Evolutionary conservation across 2,797 vertebrate species (phyloP), one percentile per base, ranked within the genome.

Genomic region (Halcyon leucocephala): DNA sequence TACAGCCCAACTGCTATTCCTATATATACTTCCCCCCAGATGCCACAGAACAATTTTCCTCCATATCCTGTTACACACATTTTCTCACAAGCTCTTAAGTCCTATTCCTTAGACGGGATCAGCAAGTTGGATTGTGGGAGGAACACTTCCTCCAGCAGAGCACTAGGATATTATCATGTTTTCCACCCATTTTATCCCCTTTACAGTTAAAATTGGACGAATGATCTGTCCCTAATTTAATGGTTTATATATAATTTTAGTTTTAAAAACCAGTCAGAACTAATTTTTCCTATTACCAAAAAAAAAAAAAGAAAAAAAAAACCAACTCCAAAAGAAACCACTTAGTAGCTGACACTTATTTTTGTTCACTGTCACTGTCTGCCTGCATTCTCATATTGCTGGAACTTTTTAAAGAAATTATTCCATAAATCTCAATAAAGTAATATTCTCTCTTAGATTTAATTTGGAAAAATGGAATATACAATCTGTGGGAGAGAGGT

Each of bases 391-490:
- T 96, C 93, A 62, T 96, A 94, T 90, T 97, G 93, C 81, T 94
- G 81, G 96, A 96, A 79, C 97, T 97, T 97, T 97, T 97, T 97
- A 21, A 89, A 96, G 49, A 94, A 94, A 96, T 94, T 96, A 96
- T 93, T 97, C 93, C 97, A 97, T 97, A 97, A 98, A 98, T 97
- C 94, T 97, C 96, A 98, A 97, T 97, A 97, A 97, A 91, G 93
- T 93, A 95, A 89, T 97, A 97, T 97, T 96, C 95, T 90, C 39
- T 93, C 91, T 95, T 90, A 97, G 92, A 97, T 98, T 97, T 97
- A 97, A 97, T 98, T 97, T 97, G 96, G 92, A 89, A 96, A 58
- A 98, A 95, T 87, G 80, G 92, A 97, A 97, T 97, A 97, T 98
- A 97, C 91, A 95, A 96, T 97, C 96, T 93, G 97, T 96, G 97